These are phyloP conservation scores for Palaemon carinicauda DNA, from an alignment of 1,140 invertebrate species.

Conservation along the genomic window DNA sequence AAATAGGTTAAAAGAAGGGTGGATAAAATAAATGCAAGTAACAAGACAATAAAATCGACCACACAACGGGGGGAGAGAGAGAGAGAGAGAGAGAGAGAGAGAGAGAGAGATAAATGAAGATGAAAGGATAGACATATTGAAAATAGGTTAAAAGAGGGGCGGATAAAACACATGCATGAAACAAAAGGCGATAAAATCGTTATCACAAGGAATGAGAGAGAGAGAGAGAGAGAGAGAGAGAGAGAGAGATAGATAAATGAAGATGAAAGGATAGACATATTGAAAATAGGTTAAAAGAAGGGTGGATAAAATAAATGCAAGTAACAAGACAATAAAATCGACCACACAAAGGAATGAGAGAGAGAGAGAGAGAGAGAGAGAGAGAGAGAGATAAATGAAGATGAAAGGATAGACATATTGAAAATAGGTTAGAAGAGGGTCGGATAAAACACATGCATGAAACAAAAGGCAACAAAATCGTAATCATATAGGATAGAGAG, in stretches of 20 bases:
- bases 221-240: neutral
- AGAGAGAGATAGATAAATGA: neutral
- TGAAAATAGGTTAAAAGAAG: no score
- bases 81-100: neutral
- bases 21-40: neutral
- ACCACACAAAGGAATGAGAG: no score
- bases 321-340: no score
- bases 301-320: no score
- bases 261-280: no score
- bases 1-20: neutral
- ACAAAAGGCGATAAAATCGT: neutral
- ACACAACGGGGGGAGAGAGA: neutral
- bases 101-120: neutral
- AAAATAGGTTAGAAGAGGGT: no score
- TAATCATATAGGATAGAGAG: no score
- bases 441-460: no score
- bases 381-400: no score
- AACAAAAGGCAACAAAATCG: neutral
- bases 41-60: neutral
- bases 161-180: neutral
- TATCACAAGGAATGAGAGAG: neutral
- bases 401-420: no score
- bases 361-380: no score
- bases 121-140: neutral
- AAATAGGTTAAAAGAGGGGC: neutral